Evolutionary conservation across 2,113 vertebrate species (phyloP).

Genomic region (Notarius lentiginosus): DNA sequence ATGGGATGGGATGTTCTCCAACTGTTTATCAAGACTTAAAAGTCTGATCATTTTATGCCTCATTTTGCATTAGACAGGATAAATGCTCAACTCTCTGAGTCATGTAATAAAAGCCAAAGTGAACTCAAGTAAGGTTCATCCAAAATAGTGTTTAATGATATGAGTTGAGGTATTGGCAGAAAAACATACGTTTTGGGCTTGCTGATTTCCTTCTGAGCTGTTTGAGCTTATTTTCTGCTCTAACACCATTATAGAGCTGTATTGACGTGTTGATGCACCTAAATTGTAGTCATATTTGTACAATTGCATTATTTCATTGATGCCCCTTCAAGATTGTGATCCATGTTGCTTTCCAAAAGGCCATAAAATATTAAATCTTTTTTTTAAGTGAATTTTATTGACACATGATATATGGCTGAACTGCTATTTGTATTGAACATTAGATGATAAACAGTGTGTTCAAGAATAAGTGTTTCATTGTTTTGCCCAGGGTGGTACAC

Average conservation of each 20-base stretch:
- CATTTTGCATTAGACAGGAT: conserved; percentile 27
- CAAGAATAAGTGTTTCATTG: conserved; percentile 16
- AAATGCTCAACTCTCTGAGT: conserved; percentile 33
- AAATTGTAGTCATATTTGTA: conserved; percentile 40
- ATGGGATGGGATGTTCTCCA: conserved; percentile 1
- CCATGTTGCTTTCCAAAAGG: background rate
- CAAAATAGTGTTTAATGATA: conserved; percentile 15
- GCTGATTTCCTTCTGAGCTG: conserved; percentile 22
- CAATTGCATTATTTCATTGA: conserved; percentile 43
- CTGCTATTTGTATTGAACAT: background rate
- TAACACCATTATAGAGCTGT: conserved; percentile 22
- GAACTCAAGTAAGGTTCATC: conserved; percentile 42
- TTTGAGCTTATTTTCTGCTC: conserved; percentile 24
- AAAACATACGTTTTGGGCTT: background rate
- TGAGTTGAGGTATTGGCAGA: conserved; percentile 8
- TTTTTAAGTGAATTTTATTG: conserved; percentile 21
- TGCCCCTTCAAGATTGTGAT: conserved; percentile 13
- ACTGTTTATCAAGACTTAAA: conserved; percentile 35
- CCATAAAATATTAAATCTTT: conserved; percentile 33
- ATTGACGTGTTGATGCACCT: conserved; percentile 34
- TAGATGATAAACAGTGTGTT: background rate
- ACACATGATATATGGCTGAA: conserved; percentile 17
- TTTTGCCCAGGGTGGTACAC: background rate
- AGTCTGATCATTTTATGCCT: conserved; percentile 37
- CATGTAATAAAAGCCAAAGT: conserved; percentile 18